phyloP scores from a whole-genome alignment of 2,888 invertebrate genomes.

The Biston stratarius region DNA sequence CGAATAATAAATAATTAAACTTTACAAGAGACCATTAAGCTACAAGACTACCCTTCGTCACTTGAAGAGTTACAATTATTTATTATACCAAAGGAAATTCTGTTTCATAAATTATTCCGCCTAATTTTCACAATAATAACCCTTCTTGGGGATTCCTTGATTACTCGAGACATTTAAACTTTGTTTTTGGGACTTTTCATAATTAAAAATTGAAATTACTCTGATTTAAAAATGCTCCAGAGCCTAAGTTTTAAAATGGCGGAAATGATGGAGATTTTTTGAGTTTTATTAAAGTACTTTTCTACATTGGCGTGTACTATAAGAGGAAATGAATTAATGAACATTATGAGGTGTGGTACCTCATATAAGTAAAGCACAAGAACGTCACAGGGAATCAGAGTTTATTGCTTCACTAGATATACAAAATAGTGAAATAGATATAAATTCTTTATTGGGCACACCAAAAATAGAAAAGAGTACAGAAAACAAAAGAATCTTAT shows the following conservation, averaged over 20 bases:
- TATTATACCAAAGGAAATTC: slow-evolving; percentile 39
- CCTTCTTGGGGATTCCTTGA: slow-evolving; percentile 55
- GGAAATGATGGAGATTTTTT: slow-evolving; percentile 19
- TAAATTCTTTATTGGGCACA: no score
- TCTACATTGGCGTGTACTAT: neutral
- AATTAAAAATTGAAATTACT: slow-evolving; percentile 46
- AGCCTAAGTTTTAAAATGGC: slow-evolving; percentile 28
- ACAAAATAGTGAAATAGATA: no score
- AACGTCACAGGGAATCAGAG: no score
- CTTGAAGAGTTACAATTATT: slow-evolving; percentile 29
- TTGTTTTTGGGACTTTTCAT: slow-evolving; percentile 47
- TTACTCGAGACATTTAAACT: slow-evolving; percentile 55
- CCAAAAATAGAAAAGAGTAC: no score
- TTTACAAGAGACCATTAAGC: slow-evolving; percentile 15
- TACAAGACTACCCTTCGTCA: slow-evolving; percentile 12
- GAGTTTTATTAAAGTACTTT: slow-evolving; percentile 18
- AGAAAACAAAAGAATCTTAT: no score
- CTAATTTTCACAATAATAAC: slow-evolving; percentile 70
- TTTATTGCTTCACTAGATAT: no score
- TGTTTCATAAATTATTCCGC: slow-evolving; percentile 56
- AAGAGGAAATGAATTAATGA: neutral
- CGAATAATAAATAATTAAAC: slow-evolving; percentile 24
- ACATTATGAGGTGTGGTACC: no score
- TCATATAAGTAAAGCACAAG: no score
- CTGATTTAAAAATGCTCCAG: slow-evolving; percentile 29